Percentiles rank a stretch among this genome's conserved stretches.
phyloP scores from a whole-genome alignment of 1,140 invertebrate species.

The Leptinotarsa undecemlineata region DNA sequence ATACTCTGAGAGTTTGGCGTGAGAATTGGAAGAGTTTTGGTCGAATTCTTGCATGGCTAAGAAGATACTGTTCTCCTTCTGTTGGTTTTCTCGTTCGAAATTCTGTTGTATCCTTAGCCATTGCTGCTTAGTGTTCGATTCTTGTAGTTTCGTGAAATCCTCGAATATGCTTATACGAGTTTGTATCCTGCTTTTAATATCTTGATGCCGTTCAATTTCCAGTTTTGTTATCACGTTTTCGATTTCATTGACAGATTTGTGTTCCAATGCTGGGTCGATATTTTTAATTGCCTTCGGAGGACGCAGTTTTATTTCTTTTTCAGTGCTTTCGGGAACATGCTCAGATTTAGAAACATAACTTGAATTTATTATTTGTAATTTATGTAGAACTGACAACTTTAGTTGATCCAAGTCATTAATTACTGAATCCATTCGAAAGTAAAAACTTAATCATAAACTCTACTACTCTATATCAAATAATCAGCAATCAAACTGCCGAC shows the following conservation, averaged over 20 bases:
- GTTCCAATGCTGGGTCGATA: background rate
- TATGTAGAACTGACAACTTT: constrained; percentile 14
- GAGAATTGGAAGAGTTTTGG: constrained; percentile 47
- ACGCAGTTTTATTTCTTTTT: background rate
- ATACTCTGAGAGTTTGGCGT: constrained; percentile 51
- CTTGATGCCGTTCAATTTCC: constrained; percentile 47
- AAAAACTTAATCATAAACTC: background rate
- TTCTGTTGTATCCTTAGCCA: constrained; percentile 52
- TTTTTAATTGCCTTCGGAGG: background rate
- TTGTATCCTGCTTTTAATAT: constrained; percentile 42
- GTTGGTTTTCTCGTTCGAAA: constrained; percentile 50
- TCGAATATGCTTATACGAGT: constrained; percentile 37
- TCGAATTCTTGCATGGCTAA: constrained; percentile 52
- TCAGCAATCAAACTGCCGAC: too few relatives aligned
- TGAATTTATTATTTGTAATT: constrained; percentile 17
- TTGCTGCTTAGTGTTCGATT: constrained; percentile 34
- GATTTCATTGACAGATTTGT: constrained; percentile 20
- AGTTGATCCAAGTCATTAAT: constrained; percentile 5
- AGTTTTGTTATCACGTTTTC: constrained; percentile 43
- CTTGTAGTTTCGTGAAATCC: constrained; percentile 42
- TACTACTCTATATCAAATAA: too few relatives aligned
- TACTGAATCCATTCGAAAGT: background rate
- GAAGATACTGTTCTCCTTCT: constrained; percentile 47
- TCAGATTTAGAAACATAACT: background rate
- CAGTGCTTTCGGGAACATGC: constrained; percentile 6